phyloP scores from a whole-genome alignment of 2,888 invertebrate genomes.

The Vanessa cardui region DNA sequence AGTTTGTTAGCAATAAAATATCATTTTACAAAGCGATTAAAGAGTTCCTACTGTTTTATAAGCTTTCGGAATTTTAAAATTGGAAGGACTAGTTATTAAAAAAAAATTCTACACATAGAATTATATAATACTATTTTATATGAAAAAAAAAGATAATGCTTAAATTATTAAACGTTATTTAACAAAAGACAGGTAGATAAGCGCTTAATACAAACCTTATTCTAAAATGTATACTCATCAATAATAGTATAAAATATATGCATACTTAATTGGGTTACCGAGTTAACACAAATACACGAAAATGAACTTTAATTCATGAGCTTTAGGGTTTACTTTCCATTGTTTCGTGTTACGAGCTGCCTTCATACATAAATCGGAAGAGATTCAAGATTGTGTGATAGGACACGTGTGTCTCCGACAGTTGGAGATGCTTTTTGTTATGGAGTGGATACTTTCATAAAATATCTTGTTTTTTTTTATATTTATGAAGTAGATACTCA shows the following conservation, averaged over 20 bases:
- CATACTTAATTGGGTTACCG: slow-evolving; percentile 30
- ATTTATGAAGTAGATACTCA: no score
- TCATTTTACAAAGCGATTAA: slow-evolving; percentile 1
- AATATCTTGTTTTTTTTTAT: background rate
- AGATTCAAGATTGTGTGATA: slow-evolving; percentile 65
- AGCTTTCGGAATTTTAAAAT: no score
- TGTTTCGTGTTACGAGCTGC: slow-evolving; percentile 15
- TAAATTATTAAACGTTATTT: background rate
- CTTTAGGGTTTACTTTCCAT: slow-evolving; percentile 17
- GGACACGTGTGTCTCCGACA: slow-evolving; percentile 65
- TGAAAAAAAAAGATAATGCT: background rate
- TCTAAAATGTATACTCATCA: background rate
- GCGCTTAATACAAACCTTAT: background rate
- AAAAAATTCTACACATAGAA: no score
- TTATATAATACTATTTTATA: background rate
- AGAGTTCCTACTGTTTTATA: slow-evolving; percentile 4
- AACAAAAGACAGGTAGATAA: background rate
- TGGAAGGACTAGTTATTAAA: no score
- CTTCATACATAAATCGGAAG: slow-evolving; percentile 42
- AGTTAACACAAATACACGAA: background rate
- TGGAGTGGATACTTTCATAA: slow-evolving; percentile 51
- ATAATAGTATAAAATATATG: slow-evolving; percentile 27
- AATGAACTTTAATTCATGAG: background rate
- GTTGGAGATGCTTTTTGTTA: slow-evolving; percentile 27
- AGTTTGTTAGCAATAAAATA: background rate